A percentile compares a stretch with the other conserved stretches of the same genome.
These are phyloP conservation scores for Orchestia grillus DNA, from an alignment of 1,140 invertebrate genomes.

Conservation along the genomic window DNA sequence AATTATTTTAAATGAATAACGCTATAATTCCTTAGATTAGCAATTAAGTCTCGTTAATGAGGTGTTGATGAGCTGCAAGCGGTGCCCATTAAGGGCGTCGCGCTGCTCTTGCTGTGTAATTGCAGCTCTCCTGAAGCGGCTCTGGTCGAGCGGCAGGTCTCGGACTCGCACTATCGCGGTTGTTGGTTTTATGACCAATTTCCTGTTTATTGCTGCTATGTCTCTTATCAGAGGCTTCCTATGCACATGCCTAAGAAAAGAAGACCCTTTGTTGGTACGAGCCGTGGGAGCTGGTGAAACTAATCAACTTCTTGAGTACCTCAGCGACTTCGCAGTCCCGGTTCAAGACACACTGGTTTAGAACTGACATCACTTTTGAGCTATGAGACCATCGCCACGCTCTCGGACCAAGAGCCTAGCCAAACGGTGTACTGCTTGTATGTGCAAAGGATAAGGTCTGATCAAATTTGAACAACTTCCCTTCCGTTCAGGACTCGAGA, in stretches of 20 bases:
- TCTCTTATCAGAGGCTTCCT: background rate
- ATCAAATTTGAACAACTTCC: too few relatives aligned
- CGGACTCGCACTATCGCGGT: background rate
- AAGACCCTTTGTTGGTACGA: too few relatives aligned
- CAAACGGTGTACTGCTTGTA: too few relatives aligned
- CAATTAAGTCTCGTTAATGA: background rate
- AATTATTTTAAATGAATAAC: background rate
- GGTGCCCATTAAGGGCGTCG: background rate
- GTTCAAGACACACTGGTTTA: too few relatives aligned
- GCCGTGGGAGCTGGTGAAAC: too few relatives aligned
- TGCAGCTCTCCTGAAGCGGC: background rate
- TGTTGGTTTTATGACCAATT: background rate
- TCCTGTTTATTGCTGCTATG: background rate
- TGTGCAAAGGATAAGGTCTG: too few relatives aligned
- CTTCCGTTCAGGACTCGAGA: too few relatives aligned
- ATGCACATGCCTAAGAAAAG: background rate
- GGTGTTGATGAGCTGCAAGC: background rate
- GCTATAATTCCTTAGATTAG: background rate
- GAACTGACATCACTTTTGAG: too few relatives aligned
- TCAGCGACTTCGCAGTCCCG: too few relatives aligned
- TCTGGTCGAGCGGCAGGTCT: background rate
- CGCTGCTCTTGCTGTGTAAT: background rate
- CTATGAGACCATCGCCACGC: too few relatives aligned
- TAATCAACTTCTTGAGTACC: too few relatives aligned
- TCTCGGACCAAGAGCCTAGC: too few relatives aligned